Percentiles rank a stretch among this genome's conserved stretches.
Evolutionary conservation across 2,113 vertebrate species (phyloP).

Genomic region (Cyprinodon tularosa): DNA sequence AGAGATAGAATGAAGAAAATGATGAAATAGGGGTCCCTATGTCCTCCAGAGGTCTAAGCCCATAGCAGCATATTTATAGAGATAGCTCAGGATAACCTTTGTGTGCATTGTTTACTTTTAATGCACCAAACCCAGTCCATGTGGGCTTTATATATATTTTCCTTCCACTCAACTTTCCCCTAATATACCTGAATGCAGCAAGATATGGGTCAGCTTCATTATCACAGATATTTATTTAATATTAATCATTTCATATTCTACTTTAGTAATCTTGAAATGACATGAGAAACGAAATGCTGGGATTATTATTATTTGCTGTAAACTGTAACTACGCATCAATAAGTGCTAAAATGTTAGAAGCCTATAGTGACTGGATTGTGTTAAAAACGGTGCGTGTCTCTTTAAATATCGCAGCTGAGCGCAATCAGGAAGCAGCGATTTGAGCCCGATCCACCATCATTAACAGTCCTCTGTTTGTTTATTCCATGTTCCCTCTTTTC

Average conservation of each 20-base stretch:
- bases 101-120: not conserved
- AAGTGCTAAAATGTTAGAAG: not conserved
- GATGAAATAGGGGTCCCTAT: too few relatives aligned
- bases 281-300: not conserved
- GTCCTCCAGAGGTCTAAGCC: too few relatives aligned
- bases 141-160: not conserved
- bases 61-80: too few relatives aligned
- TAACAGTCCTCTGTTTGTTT: constrained; percentile 45
- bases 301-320: not conserved
- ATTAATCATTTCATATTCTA: too few relatives aligned
- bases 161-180: not conserved
- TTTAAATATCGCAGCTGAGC: constrained; percentile 52
- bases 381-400: constrained; percentile 16
- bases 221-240: too few relatives aligned
- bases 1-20: too few relatives aligned
- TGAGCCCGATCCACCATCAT: constrained; percentile 15
- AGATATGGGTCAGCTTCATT: too few relatives aligned
- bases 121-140: not conserved
- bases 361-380: not conserved
- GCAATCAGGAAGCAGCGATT: constrained; percentile 47
- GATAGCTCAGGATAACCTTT: not conserved
- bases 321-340: not conserved
- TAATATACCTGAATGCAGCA: not conserved
- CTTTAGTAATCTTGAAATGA: not conserved
- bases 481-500: not conserved